Evolutionary conservation across 53 echinoderm and acorn worm species (phyloP).

Genomic region (Holothuria scabra): DNA sequence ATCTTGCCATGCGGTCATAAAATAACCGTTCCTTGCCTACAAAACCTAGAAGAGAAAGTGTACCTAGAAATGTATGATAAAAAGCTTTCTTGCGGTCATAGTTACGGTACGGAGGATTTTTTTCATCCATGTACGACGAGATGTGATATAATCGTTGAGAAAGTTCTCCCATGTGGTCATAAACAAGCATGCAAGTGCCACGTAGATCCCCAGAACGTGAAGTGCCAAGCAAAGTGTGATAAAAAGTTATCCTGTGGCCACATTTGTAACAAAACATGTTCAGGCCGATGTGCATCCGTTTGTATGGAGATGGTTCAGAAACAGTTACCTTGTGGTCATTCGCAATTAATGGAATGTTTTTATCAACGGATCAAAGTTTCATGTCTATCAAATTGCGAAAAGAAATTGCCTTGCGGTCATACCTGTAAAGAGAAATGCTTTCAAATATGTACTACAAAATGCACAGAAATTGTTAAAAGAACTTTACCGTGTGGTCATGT

Average conservation of each 20-base stretch:
- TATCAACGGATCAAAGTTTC: not conserved
- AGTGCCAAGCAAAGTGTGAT: conserved; percentile 51
- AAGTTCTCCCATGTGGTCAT: conserved; percentile 20
- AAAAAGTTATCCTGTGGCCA: conserved; percentile 51
- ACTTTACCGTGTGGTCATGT: conserved; percentile 71
- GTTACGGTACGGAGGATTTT: conserved; percentile 68
- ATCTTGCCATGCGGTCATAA: conserved; percentile 16
- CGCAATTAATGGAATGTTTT: not conserved
- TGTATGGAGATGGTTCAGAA: conserved; percentile 48
- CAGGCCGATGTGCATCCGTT: conserved; percentile 46
- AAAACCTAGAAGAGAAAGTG: not conserved
- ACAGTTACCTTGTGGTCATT: conserved; percentile 18
- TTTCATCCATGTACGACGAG: conserved; percentile 65
- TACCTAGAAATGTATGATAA: conserved; percentile 50
- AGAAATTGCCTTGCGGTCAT: conserved; percentile 71
- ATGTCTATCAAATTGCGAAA: conserved; percentile 49
- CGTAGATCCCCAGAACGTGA: conserved; percentile 41
- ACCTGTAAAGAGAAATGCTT: conserved; percentile 71
- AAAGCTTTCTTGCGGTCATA: conserved; percentile 73
- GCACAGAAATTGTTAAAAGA: conserved; percentile 38
- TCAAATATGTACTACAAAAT: conserved; percentile 60
- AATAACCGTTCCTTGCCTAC: conserved; percentile 1
- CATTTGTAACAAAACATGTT: conserved; percentile 55
- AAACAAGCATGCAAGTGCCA: conserved; percentile 47
- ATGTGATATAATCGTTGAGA: not conserved